phyloP scores from a whole-genome alignment of 2,113 vertebrate genomes.

The Eptesicus fuscus region DNA sequence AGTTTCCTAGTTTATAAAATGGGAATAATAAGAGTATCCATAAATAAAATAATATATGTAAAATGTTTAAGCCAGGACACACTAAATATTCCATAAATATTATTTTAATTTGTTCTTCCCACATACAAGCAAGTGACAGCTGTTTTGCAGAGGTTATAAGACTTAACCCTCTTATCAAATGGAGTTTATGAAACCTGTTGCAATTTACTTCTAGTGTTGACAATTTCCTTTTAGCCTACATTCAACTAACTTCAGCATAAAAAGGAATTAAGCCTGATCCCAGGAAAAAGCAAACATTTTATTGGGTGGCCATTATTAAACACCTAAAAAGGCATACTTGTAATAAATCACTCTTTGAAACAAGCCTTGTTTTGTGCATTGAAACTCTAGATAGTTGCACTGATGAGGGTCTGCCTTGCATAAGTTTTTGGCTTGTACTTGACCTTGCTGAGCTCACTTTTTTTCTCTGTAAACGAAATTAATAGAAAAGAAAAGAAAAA shows the following conservation, averaged over 20 bases:
- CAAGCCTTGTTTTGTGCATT: conserved; percentile 16
- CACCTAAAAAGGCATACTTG: conserved; percentile 14
- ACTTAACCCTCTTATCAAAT: neutral
- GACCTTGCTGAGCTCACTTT: conserved; percentile 2
- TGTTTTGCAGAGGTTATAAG: conserved; percentile 1
- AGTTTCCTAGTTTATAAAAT: conserved; percentile 40
- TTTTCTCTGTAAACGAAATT: neutral
- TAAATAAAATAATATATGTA: neutral
- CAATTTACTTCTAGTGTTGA: neutral
- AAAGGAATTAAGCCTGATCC: neutral
- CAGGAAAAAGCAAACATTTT: conserved; percentile 24
- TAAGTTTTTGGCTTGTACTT: conserved; percentile 46
- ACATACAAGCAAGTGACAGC: neutral
- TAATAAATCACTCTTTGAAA: conserved; percentile 48
- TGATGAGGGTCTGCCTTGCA: conserved; percentile 14
- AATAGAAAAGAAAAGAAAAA: neutral
- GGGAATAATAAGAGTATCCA: neutral
- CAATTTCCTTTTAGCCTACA: neutral
- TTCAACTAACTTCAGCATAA: neutral
- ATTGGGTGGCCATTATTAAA: conserved; percentile 27
- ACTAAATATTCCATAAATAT: neutral
- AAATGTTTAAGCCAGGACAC: neutral
- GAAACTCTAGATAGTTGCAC: conserved; percentile 33
- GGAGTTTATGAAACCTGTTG: neutral
- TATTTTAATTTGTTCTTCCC: conserved; percentile 37